phyloP scores from a whole-genome alignment of 2,888 invertebrate genomes.

The Tiphia femorata region DNA sequence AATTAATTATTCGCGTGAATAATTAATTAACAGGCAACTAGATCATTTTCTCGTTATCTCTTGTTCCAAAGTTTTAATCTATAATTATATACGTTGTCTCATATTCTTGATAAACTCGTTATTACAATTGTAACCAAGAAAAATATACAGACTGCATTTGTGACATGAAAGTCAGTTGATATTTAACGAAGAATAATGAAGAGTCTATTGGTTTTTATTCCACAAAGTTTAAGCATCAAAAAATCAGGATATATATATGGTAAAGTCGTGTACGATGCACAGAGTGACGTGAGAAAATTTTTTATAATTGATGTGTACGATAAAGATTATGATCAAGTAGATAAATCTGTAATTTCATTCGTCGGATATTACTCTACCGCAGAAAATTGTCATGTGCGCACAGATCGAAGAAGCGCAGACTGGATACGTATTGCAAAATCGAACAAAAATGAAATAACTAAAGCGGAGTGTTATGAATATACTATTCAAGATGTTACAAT shows the following conservation, averaged over 20 bases:
- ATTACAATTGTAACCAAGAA: not conserved
- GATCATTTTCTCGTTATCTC: too few species aligned
- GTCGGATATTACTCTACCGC: conserved; percentile 56
- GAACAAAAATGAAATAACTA: not conserved
- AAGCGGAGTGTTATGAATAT: conserved; percentile 38
- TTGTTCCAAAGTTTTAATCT: conserved; percentile 2
- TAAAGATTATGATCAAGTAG: conserved; percentile 7
- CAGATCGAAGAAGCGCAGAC: conserved; percentile 44
- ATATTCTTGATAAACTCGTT: not conserved
- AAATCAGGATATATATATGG: conserved; percentile 58
- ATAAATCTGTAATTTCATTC: conserved; percentile 33
- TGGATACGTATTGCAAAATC: conserved; percentile 55
- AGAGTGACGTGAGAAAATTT: conserved; percentile 52
- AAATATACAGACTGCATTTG: not conserved
- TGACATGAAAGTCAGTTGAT: not conserved
- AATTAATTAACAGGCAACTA: too few species aligned
- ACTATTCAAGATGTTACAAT: conserved; percentile 46
- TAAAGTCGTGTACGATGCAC: conserved; percentile 44
- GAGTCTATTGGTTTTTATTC: conserved; percentile 58
- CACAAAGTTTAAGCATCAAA: conserved; percentile 44
- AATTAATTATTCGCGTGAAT: too few species aligned
- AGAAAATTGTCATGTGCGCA: conserved; percentile 25
- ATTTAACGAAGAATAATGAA: conserved; percentile 39
- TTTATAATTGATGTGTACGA: conserved; percentile 49
- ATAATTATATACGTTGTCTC: not conserved